Conservation (phyloP, 2,113 vertebrate genomes). For the Diadophis punctatus region DNA sequence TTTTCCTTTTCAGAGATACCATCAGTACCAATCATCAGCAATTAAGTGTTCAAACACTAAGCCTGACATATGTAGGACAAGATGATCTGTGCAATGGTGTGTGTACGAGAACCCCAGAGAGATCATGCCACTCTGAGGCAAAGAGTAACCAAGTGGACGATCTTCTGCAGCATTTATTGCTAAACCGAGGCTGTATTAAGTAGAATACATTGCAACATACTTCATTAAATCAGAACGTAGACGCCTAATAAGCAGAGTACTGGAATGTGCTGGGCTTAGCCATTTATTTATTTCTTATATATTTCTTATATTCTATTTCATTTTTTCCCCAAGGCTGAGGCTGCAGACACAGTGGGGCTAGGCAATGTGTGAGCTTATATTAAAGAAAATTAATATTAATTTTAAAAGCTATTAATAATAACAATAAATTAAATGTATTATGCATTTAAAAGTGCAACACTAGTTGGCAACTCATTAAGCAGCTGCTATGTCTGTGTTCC, state of each 20-base stretch:
- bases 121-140: neutral
- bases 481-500: neutral
- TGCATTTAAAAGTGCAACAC: neutral
- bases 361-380: neutral
- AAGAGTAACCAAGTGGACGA: neutral
- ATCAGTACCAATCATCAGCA: neutral
- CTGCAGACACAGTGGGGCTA: neutral
- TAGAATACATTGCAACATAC: slow-evolving; percentile 4
- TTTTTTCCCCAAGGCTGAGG: neutral
- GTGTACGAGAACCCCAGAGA: neutral
- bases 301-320: neutral
- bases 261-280: neutral
- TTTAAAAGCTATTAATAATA: no score
- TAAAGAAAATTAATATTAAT: no score
- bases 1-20: neutral
- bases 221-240: neutral
- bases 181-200: neutral
- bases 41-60: neutral
- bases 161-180: neutral
- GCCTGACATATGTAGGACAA: neutral
- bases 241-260: neutral
- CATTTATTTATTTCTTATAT: neutral
- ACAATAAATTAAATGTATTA: no score
- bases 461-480: neutral
- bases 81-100: neutral